Evolutionary conservation across 1,140 invertebrate genomes (phyloP), one percentile per base, ranked within the genome.

Genomic region (Gonatopus flavifemur): DNA sequence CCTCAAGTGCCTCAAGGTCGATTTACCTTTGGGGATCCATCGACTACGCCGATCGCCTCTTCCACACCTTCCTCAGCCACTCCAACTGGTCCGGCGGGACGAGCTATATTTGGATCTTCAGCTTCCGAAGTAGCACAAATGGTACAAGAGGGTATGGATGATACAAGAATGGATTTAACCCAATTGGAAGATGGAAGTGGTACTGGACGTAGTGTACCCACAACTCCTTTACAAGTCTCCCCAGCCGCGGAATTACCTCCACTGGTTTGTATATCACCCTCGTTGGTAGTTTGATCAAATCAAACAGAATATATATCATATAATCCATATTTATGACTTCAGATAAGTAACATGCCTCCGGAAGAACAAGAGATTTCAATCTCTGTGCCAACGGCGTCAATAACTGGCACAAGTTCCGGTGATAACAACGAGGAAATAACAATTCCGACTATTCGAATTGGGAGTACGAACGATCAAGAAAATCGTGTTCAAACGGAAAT

Each of bases 121-220:
- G 64, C 59, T 13, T 72, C 73, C n/a, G 73, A 72, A 8, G 69
- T 77, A 41, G 73, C 74, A 25, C 80, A 78, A 59, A 76, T 69
- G 47, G 77, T 80, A 19, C 82, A 81, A 40, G 86, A 87, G 70
- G 82, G 85, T 4, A 86, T 90, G 77, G 88, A 90, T 64, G 88
- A 91, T 65, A 89, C 87, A 1, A 80, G 88, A 58, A 85, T 90
- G 70, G 89, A 91, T 69, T 71, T 90, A 13, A 80, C 79, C 10
- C 84, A 86, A 50, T 78, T 89, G 59, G 87, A 88, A 59, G 85
- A 88, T 39, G 77, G 82, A 33, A n/a, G 52, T 68, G 65, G 82
- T 32, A 84, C 83, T 24, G 85, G 85, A 9, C 72, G 86, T 35
- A 88, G 84, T 70, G 86, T 88, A 9, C 87, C 88, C 0, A 86